Conservation (phyloP, 2,888 invertebrate genomes). For the Synergus umbraculus region DNA sequence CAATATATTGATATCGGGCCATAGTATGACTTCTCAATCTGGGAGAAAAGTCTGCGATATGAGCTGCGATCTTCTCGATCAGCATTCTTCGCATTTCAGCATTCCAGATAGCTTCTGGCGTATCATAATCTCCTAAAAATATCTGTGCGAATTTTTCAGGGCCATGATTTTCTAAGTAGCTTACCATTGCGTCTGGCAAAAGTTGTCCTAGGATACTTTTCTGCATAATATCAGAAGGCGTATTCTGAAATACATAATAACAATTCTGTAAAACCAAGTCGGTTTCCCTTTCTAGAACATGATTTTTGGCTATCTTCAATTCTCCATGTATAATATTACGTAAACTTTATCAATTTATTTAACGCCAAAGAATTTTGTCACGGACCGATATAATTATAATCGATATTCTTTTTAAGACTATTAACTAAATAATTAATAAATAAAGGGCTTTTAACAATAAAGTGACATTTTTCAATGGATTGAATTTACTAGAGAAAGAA, state of each 20-base stretch:
- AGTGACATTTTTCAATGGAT: too few species aligned
- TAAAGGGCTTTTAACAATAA: too few species aligned
- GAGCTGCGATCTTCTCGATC: conserved; percentile 97
- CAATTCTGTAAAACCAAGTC: too few species aligned
- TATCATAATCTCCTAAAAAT: conserved; percentile 98
- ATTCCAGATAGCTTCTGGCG: conserved; percentile 99
- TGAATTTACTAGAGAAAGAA: too few species aligned
- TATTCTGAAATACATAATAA: conserved; percentile 65
- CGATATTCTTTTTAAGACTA: too few species aligned
- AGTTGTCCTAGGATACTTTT: conserved; percentile 95
- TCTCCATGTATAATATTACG: too few species aligned
- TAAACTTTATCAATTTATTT: too few species aligned
- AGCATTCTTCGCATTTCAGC: conserved; percentile 97
- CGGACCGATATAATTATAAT: too few species aligned
- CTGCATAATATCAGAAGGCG: conserved; percentile 89
- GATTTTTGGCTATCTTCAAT: too few species aligned
- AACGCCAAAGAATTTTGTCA: too few species aligned
- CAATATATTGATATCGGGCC: conserved; percentile 96
- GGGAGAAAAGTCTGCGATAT: conserved; percentile 98
- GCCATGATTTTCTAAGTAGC: conserved; percentile 98
- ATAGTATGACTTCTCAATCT: conserved; percentile 95
- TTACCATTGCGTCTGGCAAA: conserved; percentile 99
- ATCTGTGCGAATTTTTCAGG: conserved; percentile 99
- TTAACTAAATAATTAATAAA: too few species aligned
- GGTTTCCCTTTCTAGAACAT: too few species aligned